Evolutionary conservation across 1,140 invertebrate species (phyloP).

Genomic region (Homarus americanus): DNA sequence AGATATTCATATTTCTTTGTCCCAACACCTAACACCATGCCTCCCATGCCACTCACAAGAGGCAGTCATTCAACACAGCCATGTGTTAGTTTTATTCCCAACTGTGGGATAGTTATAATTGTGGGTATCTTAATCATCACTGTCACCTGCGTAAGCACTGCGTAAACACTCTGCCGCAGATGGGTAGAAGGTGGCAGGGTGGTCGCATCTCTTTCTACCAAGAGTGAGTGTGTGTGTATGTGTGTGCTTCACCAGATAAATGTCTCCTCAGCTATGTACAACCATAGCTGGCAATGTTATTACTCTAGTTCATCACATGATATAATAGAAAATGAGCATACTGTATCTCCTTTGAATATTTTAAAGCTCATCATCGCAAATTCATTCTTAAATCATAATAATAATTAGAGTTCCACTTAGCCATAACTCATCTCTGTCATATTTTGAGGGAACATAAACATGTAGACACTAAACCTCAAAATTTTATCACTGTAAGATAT

Average conservation of each 20-base stretch:
- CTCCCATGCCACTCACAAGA: conserved; percentile 1
- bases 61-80: conserved; percentile 39
- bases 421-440: background rate
- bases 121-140: conserved; percentile 4
- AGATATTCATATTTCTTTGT: conserved; percentile 61
- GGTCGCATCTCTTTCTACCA: background rate
- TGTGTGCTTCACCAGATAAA: conserved; percentile 1
- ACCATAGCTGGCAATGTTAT: conserved; percentile 23
- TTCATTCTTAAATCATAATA: background rate
- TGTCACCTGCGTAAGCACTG: no score
- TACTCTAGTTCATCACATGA: conserved; percentile 10
- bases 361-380: background rate
- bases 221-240: no score
- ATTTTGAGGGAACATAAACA: background rate
- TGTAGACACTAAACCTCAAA: background rate
- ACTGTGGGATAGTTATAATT: background rate
- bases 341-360: background rate
- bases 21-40: conserved; percentile 45
- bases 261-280: conserved; percentile 18
- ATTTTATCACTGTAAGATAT: background rate
- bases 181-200: background rate
- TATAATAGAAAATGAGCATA: conserved; percentile 10
- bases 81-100: conserved; percentile 27
- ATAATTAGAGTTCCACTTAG: background rate
- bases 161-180: background rate